phyloP scores from a whole-genome alignment of 2,113 vertebrate genomes.

The Pygoscelis adeliae region DNA sequence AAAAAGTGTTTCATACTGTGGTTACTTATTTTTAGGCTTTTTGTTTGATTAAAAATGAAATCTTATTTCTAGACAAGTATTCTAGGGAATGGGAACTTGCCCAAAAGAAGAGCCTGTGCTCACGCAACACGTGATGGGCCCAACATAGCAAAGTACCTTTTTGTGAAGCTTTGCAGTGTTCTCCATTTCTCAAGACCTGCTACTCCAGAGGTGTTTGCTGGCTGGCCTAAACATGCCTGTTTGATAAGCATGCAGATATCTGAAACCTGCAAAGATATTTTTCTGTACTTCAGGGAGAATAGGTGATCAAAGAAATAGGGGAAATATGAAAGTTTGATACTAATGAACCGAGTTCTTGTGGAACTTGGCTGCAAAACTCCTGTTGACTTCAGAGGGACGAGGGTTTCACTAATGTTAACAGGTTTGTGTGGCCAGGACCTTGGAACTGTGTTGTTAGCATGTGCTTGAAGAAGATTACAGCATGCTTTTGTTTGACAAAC shows the following conservation, averaged over 20 bases:
- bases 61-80: not conserved
- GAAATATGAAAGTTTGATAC: not conserved
- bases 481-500: not conserved
- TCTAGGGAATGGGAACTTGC: not conserved
- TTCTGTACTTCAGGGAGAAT: not conserved
- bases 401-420: not conserved
- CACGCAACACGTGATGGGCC: not conserved
- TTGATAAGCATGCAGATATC: not conserved
- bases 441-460: not conserved
- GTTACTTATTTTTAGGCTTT: not conserved
- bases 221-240: not conserved
- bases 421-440: not conserved
- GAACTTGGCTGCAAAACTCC: not conserved
- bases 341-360: not conserved
- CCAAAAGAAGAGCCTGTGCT: not conserved
- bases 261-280: not conserved
- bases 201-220: not conserved
- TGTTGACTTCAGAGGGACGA: not conserved
- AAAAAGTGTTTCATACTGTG: not conserved
- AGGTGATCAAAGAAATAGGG: not conserved
- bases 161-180: not conserved
- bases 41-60: not conserved
- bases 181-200: not conserved
- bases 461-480: not conserved
- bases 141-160: not conserved